Evolutionary conservation across 2,113 vertebrate genomes (phyloP).

Genomic region (Aptenodytes forsteri): DNA sequence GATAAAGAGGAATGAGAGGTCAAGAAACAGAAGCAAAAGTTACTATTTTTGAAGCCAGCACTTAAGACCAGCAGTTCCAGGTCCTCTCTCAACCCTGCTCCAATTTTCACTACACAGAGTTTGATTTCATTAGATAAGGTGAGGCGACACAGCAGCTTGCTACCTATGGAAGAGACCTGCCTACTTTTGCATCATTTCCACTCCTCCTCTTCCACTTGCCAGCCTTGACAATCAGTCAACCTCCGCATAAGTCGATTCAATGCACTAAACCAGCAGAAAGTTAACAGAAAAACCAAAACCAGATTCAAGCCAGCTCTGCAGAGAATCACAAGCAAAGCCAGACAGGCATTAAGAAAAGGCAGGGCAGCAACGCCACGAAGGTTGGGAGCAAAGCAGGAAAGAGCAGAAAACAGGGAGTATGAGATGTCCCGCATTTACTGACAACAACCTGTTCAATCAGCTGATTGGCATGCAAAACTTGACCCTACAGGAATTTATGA

Average conservation of each 20-base stretch:
- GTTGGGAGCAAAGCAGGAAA: background rate
- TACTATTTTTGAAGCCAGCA: background rate
- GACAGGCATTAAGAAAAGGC: background rate
- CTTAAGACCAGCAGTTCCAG: background rate
- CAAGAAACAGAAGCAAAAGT: background rate
- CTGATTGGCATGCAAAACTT: rapidly evolving
- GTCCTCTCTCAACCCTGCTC: background rate
- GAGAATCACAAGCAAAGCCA: background rate
- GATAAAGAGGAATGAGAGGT: background rate
- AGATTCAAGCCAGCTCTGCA: background rate
- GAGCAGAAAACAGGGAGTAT: background rate
- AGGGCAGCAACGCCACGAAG: rapidly evolving
- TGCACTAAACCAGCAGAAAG: background rate
- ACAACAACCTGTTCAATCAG: background rate
- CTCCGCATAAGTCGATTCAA: background rate
- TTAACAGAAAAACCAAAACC: background rate
- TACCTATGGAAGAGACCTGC: background rate
- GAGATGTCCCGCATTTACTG: background rate
- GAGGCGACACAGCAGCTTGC: background rate
- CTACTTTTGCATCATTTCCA: background rate
- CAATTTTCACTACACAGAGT: background rate
- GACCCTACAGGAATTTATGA: background rate
- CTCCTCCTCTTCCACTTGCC: background rate
- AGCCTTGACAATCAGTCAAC: background rate
- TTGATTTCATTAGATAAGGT: background rate